Base-by-base conservation (phyloP, 2,888 invertebrate species). In the Harpalus rubripes region DNA sequence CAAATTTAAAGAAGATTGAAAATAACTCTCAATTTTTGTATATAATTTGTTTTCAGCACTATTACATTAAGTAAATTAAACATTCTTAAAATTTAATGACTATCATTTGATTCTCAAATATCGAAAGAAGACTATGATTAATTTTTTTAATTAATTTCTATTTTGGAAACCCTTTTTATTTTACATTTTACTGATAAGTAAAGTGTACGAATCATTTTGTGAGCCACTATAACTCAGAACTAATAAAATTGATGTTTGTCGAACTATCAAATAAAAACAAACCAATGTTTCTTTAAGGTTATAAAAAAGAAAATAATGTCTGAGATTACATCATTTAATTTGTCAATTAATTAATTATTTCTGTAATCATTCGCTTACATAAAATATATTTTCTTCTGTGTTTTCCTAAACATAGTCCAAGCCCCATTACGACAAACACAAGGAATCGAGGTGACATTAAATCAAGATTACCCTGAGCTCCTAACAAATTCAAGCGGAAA, bases 401-500 rank as follows among this genome's bases (percentile, higher is more conserved):
- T 52, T 52, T 63, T 63, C 26, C 26, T 22, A 16, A 22, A 22
- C 22, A 22, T 22, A 22, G 26, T 5, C 12, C 63, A 63, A 8
- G 10, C 22, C 4, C 7, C 10, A 26, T 22, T 12, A 22, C 18
- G 18, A 8, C n/a, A 68, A 12, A 39, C 59, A 59, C 59, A 26
- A 63, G 5, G 63, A 15, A 3, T 22, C 3, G n/a, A n/a, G n/a
- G n/a, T n/a, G 68, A 39, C 32, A 68, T 68, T 68, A 68, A 68
- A 32, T 32, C 15, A 32, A 39, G 22, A n/a, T 68, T n/a, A 8
- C 74, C 52, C 15, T 74, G 74, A 74, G 44, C 52, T 74, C 74
- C 18, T 74, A 74, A 74, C 18, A 8, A 74, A 26, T 74, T 74
- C 72, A 72, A 52, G 74, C 18, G 52, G 15, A 74, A 52, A 52